A percentile compares a stretch with the other conserved stretches of the same genome.
These are phyloP conservation scores for Erythrocercus mccallii DNA, from an alignment of 2,113 vertebrate species.

Conservation along the genomic window DNA sequence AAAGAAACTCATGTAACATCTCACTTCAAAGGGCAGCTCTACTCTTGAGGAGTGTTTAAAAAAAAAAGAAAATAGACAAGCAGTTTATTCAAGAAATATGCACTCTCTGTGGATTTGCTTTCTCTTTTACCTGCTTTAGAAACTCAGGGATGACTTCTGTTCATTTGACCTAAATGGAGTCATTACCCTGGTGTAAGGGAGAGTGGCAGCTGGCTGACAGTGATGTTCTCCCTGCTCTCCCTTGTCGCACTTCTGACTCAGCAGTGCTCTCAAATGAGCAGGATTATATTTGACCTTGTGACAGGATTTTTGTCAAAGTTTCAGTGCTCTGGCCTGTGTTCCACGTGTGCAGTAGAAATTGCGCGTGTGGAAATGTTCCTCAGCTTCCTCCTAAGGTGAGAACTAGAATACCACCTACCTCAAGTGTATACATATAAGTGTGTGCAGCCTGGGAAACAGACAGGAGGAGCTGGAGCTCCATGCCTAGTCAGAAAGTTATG, in stretches of 20 bases:
- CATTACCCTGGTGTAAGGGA: neutral
- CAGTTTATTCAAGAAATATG: constrained; percentile 35
- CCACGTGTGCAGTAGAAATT: neutral
- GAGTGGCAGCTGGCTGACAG: neutral
- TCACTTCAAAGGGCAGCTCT: constrained; percentile 52
- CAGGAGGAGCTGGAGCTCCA: neutral
- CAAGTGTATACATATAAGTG: neutral
- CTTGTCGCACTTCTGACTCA: neutral
- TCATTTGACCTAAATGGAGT: constrained; percentile 11
- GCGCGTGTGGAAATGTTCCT: neutral
- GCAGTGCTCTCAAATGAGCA: neutral
- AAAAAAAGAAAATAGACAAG: neutral
- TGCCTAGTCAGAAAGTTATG: neutral
- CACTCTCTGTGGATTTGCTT: constrained; percentile 16
- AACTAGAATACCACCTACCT: neutral
- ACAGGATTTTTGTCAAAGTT: neutral
- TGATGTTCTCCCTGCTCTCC: rapidly evolving
- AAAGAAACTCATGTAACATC: constrained; percentile 41
- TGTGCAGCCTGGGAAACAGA: neutral
- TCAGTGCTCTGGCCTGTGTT: neutral
- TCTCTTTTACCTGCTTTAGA: constrained; percentile 37
- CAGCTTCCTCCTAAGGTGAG: neutral
- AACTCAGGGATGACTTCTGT: neutral
- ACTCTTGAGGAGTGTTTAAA: constrained; percentile 5
- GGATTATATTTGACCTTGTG: neutral